Conservation (phyloP, 53 echinoderm and acorn worm species). For the Arbacia lixula region DNA sequence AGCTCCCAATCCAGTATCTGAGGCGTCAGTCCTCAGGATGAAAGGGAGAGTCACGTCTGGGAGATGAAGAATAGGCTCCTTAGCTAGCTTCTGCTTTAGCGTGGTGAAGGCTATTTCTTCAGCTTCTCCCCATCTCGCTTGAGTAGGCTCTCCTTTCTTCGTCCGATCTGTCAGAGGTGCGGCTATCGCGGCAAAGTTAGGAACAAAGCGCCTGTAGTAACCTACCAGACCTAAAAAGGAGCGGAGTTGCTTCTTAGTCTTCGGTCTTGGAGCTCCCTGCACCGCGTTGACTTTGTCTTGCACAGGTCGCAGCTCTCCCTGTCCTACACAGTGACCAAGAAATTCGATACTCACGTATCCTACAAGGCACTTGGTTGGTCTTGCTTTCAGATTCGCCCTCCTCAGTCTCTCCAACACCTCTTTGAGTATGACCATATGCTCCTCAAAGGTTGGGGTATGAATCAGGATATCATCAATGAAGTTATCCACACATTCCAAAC, state of each 20-base stretch:
- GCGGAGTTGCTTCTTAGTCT: conserved; percentile 69
- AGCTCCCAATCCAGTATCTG: conserved; percentile 60
- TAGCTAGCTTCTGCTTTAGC: conserved; percentile 38
- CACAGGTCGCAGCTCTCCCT: conserved; percentile 41
- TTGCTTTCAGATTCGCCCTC: conserved; percentile 50
- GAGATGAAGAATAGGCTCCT: conserved; percentile 48
- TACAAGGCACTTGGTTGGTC: conserved; percentile 67
- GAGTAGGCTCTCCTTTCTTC: conserved; percentile 60
- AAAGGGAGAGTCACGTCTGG: conserved; percentile 59
- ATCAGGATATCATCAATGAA: conserved; percentile 56
- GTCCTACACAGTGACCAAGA: conserved; percentile 57
- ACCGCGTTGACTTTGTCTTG: conserved; percentile 47
- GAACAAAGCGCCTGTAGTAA: conserved; percentile 65
- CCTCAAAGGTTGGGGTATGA: conserved; percentile 57
- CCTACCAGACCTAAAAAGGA: conserved; percentile 61
- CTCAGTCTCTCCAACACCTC: conserved; percentile 57
- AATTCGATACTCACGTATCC: conserved; percentile 58
- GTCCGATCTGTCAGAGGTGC: conserved; percentile 71
- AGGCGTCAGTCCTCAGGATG: conserved; percentile 62
- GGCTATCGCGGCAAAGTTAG: conserved; percentile 60
- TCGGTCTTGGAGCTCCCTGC: conserved; percentile 42
- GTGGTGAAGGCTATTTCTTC: conserved; percentile 62
- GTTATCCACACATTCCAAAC: conserved; percentile 21
- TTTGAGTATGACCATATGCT: conserved; percentile 39
- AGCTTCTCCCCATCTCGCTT: conserved; percentile 47